Evolutionary conservation across 2,888 invertebrate genomes (phyloP).

Genomic region (Conistra vaccinii): DNA sequence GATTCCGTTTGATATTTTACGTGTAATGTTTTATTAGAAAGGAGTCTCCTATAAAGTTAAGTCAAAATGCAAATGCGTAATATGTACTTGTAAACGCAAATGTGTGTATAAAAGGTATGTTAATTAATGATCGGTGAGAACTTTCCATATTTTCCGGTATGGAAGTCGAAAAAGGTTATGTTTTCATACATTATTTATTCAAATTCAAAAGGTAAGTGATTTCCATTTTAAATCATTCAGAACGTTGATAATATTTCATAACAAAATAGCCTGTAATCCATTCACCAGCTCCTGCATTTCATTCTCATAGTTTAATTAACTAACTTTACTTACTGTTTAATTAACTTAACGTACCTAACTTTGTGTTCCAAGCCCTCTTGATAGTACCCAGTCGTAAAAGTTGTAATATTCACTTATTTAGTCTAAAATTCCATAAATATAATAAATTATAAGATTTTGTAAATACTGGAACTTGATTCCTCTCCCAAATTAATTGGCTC

Average conservation of each 20-base stretch:
- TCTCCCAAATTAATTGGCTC: conserved; percentile 24
- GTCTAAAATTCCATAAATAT: not conserved
- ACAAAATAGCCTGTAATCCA: not conserved
- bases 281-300: not conserved
- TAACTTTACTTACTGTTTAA: too few relatives aligned
- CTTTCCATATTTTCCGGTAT: conserved; percentile 33
- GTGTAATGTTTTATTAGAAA: conserved; percentile 54
- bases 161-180: conserved; percentile 3
- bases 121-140: conserved; percentile 21
- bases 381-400: not conserved
- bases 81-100: conserved; percentile 24
- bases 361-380: too few relatives aligned
- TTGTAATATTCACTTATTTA: not conserved
- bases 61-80: conserved; percentile 42
- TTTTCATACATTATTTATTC: not conserved
- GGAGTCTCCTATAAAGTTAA: conserved; percentile 34
- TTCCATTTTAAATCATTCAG: not conserved
- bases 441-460: conserved; percentile 8
- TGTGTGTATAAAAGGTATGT: conserved; percentile 23
- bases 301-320: too few relatives aligned
- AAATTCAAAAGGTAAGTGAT: not conserved
- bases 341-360: too few relatives aligned
- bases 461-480: not conserved
- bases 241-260: not conserved
- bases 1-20: conserved; percentile 35